Percentiles rank a stretch among this genome's conserved stretches.
Conservation (phyloP, 2,113 vertebrate genomes). For the Romanogobio albipinnatus region DNA sequence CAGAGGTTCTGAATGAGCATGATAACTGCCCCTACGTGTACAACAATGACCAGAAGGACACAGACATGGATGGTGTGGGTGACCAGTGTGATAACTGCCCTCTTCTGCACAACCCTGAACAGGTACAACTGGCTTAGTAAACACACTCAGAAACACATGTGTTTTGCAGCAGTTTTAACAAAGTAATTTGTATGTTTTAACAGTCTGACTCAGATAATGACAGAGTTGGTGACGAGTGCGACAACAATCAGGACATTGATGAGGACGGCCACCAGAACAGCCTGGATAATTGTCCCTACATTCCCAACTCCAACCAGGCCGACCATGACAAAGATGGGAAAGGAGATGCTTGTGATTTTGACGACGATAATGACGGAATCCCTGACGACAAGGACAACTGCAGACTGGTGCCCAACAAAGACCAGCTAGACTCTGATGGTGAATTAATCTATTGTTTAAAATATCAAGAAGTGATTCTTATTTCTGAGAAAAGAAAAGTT, state of each 20-base stretch:
- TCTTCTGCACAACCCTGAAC: slow-evolving; percentile 91
- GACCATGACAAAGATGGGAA: slow-evolving; percentile 94
- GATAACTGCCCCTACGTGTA: slow-evolving; percentile 97
- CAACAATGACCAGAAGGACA: slow-evolving; percentile 95
- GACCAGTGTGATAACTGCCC: slow-evolving; percentile 99
- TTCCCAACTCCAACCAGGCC: slow-evolving; percentile 93
- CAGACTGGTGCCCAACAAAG: slow-evolving; percentile 87
- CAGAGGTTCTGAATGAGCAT: slow-evolving; percentile 91
- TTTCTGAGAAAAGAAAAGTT: background rate
- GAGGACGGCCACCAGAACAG: slow-evolving; percentile 98
- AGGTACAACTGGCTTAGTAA: slow-evolving; percentile 59
- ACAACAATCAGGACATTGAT: slow-evolving; percentile 95
- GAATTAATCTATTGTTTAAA: slow-evolving; percentile 56
- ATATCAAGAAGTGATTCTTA: background rate
- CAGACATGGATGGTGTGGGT: slow-evolving; percentile 91
- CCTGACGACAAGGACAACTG: slow-evolving; percentile 96
- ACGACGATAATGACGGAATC: slow-evolving; percentile 94
- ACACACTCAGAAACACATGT: background rate
- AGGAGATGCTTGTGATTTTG: slow-evolving; percentile 93
- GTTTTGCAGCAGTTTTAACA: background rate
- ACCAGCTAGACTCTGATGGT: slow-evolving; percentile 90
- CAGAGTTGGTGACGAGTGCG: slow-evolving; percentile 94
- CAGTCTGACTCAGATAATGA: slow-evolving; percentile 92
- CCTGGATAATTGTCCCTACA: slow-evolving; percentile 95
- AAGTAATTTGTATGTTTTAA: slow-evolving; percentile 27